A percentile compares a stretch with the other conserved stretches of the same genome.
phyloP scores from a whole-genome alignment of 1,140 invertebrate species.

The Dysdera silvatica region DNA sequence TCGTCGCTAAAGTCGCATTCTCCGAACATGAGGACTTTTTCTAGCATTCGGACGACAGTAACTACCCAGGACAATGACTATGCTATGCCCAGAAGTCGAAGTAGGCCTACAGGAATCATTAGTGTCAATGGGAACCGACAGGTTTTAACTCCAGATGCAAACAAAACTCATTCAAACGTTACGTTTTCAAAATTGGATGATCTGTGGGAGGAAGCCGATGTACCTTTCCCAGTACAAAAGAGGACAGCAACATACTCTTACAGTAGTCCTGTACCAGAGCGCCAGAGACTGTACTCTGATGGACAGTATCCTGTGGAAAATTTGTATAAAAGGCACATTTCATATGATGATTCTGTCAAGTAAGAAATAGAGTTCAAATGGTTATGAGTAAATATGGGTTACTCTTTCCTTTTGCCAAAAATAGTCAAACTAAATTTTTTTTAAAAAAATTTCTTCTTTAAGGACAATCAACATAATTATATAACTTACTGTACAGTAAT shows the following conservation, averaged over 20 bases:
- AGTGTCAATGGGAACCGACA: constrained; percentile 28
- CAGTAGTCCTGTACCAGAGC: constrained; percentile 31
- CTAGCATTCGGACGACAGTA: constrained; percentile 21
- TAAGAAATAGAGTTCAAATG: too few species aligned
- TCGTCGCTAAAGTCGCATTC: constrained; percentile 35
- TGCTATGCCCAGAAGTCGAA: not conserved
- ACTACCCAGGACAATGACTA: not conserved
- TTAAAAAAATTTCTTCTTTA: too few species aligned
- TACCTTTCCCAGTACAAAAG: constrained; percentile 72
- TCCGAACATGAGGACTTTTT: constrained; percentile 28
- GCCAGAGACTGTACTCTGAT: constrained; percentile 41
- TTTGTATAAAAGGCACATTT: too few species aligned
- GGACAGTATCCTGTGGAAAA: constrained; percentile 16
- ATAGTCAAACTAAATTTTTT: too few species aligned
- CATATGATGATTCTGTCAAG: too few species aligned
- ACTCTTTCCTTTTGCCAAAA: too few species aligned
- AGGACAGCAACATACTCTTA: constrained; percentile 63
- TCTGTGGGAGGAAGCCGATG: constrained; percentile 33
- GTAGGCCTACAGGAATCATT: constrained; percentile 18
- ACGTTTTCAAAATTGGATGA: constrained; percentile 28
- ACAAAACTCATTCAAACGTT: not conserved
- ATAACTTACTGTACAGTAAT: too few species aligned
- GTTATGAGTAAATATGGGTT: too few species aligned
- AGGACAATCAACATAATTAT: too few species aligned
- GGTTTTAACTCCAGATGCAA: constrained; percentile 2